These are phyloP conservation scores for Enteromius radiatus DNA, from an alignment of 2,797 vertebrate genomes.

Conservation along the genomic window DNA sequence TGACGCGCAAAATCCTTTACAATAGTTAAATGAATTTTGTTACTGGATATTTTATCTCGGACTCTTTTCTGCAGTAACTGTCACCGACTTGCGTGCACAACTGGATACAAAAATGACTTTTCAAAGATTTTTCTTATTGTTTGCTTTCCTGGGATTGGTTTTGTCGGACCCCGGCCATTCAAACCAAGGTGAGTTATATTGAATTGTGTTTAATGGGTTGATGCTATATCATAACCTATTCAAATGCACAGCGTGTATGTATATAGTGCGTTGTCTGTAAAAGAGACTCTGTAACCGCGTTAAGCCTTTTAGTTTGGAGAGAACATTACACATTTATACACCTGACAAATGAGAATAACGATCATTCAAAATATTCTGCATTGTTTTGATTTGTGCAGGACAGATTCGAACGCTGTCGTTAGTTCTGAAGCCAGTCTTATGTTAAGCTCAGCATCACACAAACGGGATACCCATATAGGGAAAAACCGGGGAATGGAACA, in stretches of 20 bases:
- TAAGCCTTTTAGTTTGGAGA: not conserved
- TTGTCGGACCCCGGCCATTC: conserved; percentile 74
- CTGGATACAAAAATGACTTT: conserved; percentile 74
- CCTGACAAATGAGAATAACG: not conserved
- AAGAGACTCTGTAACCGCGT: not conserved
- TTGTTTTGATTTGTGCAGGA: not conserved
- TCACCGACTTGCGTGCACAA: conserved; percentile 57
- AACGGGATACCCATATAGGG: not conserved
- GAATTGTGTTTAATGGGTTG: not conserved
- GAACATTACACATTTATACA: not conserved
- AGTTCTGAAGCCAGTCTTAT: conserved; percentile 4
- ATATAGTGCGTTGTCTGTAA: not conserved
- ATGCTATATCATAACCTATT: not conserved
- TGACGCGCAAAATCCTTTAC: conserved; percentile 42
- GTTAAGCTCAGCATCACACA: not conserved
- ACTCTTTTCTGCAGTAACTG: conserved; percentile 17
- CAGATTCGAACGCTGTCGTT: not conserved
- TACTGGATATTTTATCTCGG: conserved; percentile 24
- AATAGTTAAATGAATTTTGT: conserved; percentile 43
- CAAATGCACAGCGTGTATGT: too few species aligned
- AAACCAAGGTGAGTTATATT: conserved; percentile 78
- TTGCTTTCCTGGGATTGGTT: conserved; percentile 74
- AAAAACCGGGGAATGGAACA: not conserved
- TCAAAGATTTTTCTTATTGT: conserved; percentile 71
- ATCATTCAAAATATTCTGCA: not conserved